phyloP scores from a whole-genome alignment of 23 tunicate genomes.

The Trididemnum nubilum region DNA sequence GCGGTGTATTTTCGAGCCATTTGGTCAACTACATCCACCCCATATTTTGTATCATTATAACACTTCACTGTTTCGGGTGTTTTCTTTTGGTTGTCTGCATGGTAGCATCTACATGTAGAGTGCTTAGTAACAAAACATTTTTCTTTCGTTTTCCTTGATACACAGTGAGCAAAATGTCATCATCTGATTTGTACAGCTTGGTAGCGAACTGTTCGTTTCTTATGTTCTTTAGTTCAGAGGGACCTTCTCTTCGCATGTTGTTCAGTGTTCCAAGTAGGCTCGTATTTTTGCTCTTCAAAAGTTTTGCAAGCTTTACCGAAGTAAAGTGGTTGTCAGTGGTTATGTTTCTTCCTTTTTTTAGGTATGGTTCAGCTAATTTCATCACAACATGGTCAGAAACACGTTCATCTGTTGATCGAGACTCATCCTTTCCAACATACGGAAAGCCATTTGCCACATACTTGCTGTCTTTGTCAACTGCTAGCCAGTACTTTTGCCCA shows the following conservation, averaged over 20 bases:
- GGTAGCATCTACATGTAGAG: background rate
- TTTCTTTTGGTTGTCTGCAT: background rate
- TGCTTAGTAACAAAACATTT: conserved; percentile 15
- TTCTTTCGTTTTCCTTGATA: conserved; percentile 11
- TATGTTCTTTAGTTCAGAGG: background rate
- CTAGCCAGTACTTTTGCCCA: too few relatives aligned
- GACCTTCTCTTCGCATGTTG: conserved; percentile 1
- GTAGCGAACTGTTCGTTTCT: conserved; percentile 16
- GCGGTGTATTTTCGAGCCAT: background rate
- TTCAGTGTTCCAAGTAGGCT: background rate
- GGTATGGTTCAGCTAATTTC: too few relatives aligned
- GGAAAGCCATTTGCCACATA: too few relatives aligned
- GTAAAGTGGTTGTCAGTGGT: background rate
- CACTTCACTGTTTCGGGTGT: conserved; percentile 5
- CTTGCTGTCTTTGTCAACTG: too few relatives aligned
- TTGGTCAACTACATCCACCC: conserved; percentile 10
- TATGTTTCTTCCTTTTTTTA: background rate
- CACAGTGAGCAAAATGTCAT: conserved; percentile 7
- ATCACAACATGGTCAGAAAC: too few relatives aligned
- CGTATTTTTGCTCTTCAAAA: conserved; percentile 7
- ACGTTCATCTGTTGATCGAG: too few relatives aligned
- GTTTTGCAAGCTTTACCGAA: background rate
- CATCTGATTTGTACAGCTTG: background rate
- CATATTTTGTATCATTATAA: background rate
- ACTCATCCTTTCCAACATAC: too few relatives aligned